Base-by-base conservation (phyloP, 30 jellyfish, hydroid and myxozoan species). In the Cassiopea xamachana region DNA sequence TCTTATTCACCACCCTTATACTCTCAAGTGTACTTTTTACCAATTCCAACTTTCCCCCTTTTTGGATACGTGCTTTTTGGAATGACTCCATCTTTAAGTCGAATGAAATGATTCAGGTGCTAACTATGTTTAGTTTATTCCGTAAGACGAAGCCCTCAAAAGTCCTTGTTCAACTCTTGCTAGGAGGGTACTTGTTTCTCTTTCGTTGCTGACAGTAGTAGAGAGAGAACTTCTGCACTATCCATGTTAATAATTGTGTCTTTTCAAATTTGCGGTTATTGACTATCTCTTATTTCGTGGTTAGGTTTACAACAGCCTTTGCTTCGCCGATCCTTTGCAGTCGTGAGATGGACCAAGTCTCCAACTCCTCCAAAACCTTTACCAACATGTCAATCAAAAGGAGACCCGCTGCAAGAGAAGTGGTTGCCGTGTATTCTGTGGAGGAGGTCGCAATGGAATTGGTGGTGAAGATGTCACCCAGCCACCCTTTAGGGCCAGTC, bases 401-500 rank as follows among this genome's bases (percentile, higher is more conserved):
- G 73, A 90, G 98, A 55, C 98, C 97, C 43, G 97, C 94, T 55
- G 98, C 98, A 51, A 78, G 98, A 49, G 99, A 96, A 93, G 97
- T 93, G 4, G 97, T 90, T 67, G 99, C 99, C 1, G 64, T 85
- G 84, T 96, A 96, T 82, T 81, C 98, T 0, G 92, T 96, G 16
- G 99, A 96, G 48, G 99, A 96, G 58, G 92, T 96, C 19, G 82
- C 98, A 19, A 92, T 96, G 98, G 99, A 96, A 48, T 69, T 96
- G 89, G 98, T 96, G 46, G 97, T 96, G 43, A 92, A 90, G 82
- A 76, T 96, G 93, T 89, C 99, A 13, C 81, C 69, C 17, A 91
- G 94, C 78, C 98, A 96, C 69, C 99, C 99, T 50, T 87, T 96
- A 1, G 92, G 97, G 3, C 97, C 93, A 27, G 97, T 96, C 43